Percentiles rank a stretch among this genome's conserved stretches.
phyloP scores from a whole-genome alignment of 2,797 vertebrate species.

The Avahi laniger region DNA sequence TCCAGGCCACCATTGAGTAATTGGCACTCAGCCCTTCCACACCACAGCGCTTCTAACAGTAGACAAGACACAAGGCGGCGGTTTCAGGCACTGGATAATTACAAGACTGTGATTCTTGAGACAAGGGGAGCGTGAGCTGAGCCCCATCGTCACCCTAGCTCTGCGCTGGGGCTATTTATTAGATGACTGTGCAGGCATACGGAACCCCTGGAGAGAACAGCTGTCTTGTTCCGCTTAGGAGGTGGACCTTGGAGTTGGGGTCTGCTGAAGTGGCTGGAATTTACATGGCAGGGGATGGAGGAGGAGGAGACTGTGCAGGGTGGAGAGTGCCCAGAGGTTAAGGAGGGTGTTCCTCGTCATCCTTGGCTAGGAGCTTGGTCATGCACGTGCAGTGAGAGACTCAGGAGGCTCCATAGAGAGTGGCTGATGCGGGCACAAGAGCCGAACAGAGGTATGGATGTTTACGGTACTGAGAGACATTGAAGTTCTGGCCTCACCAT shows the following conservation, averaged over 20 bases:
- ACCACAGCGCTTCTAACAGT: neutral
- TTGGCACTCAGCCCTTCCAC: neutral
- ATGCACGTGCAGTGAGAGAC: neutral
- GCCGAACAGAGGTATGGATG: rapidly evolving
- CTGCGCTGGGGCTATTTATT: too few relatives aligned
- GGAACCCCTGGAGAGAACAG: neutral
- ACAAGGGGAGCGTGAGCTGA: neutral
- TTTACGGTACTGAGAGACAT: rapidly evolving
- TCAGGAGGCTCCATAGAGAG: neutral
- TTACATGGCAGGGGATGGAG: neutral
- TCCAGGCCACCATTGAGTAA: neutral
- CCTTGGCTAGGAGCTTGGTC: neutral
- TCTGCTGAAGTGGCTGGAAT: neutral
- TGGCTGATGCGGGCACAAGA: neutral
- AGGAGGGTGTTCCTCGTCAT: neutral
- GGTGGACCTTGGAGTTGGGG: neutral
- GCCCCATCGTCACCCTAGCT: neutral
- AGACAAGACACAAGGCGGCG: neutral
- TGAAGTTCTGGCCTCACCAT: neutral
- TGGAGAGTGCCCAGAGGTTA: neutral
- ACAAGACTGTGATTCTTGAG: neutral
- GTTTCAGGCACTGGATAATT: neutral
- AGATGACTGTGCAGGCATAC: neutral
- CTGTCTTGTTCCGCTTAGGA: too few relatives aligned
- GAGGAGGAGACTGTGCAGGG: neutral